phyloP scores from a whole-genome alignment of 2,888 invertebrate species.

The Aporophyla lueneburgensis region DNA sequence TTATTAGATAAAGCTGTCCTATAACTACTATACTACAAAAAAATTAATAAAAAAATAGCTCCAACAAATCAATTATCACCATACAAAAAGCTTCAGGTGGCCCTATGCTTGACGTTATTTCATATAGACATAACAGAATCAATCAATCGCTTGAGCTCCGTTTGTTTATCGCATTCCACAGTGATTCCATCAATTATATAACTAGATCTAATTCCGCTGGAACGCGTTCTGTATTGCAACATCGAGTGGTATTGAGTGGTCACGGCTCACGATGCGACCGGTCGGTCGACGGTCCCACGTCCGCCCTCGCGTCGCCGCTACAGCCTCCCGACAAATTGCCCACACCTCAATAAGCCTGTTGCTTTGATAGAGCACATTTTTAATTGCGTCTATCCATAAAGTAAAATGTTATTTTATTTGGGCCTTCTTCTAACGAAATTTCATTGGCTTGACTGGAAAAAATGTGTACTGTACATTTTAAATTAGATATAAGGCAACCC shows the following conservation, averaged over 20 bases:
- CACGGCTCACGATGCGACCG: slow-evolving; percentile 47
- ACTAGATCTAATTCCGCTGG: slow-evolving; percentile 69
- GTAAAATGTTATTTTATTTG: not conserved
- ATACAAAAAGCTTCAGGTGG: slow-evolving; percentile 1
- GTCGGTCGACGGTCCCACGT: slow-evolving; percentile 48
- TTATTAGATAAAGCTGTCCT: not conserved
- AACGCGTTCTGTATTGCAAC: slow-evolving; percentile 70
- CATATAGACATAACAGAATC: slow-evolving; percentile 9
- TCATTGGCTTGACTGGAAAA: not conserved
- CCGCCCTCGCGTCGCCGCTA: slow-evolving; percentile 1
- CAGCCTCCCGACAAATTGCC: slow-evolving; percentile 18
- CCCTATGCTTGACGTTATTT: slow-evolving; percentile 25
- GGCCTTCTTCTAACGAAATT: not conserved
- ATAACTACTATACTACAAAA: not conserved
- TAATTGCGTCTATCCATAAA: not conserved
- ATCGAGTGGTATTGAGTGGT: slow-evolving; percentile 50
- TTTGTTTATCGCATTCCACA: slow-evolving; percentile 59
- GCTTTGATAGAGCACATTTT: slow-evolving; percentile 11
- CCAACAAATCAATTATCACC: not conserved
- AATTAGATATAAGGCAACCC: not conserved
- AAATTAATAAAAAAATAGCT: not conserved
- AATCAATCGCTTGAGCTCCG: slow-evolving; percentile 26
- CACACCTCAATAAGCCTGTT: slow-evolving; percentile 26
- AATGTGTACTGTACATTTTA: not conserved
- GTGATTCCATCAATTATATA: slow-evolving; percentile 56